A percentile compares a stretch with the other conserved stretches of the same genome.
Evolutionary conservation across 1,140 invertebrate species (phyloP).

Genomic region (Nomia melanderi): DNA sequence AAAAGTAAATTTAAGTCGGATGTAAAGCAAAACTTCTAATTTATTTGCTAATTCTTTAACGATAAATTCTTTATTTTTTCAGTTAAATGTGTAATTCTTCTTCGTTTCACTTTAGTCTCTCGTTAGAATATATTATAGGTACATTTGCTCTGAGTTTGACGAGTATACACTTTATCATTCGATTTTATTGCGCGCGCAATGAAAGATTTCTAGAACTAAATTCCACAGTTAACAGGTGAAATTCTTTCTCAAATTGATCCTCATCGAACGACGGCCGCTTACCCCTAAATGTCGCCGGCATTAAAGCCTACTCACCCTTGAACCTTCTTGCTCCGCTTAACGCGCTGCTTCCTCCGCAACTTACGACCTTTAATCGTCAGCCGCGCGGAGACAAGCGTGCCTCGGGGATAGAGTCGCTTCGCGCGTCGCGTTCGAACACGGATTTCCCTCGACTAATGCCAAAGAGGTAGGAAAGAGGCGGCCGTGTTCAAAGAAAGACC

Average conservation of each 20-base stretch:
- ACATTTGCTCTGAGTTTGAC: no score
- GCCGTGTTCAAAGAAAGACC: background rate
- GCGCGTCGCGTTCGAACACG: conserved; percentile 66
- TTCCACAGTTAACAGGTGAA: no score
- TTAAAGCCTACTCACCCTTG: background rate
- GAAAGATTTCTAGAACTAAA: no score
- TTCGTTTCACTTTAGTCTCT: no score
- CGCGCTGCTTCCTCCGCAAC: conserved; percentile 20
- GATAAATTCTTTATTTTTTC: no score
- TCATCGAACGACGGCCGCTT: background rate
- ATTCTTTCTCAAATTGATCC: background rate
- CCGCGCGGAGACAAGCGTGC: conserved; percentile 30
- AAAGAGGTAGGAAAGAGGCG: background rate
- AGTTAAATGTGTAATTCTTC: no score
- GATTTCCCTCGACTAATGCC: conserved; percentile 71
- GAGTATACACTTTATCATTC: no score
- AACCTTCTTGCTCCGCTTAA: conserved; percentile 32
- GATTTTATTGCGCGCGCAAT: no score
- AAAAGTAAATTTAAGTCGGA: no score
- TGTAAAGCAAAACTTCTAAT: no score
- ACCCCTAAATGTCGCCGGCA: background rate
- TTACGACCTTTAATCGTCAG: conserved; percentile 37
- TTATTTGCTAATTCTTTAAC: no score
- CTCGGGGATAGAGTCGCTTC: conserved; percentile 60
- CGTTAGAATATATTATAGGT: no score